phyloP scores from a whole-genome alignment of 2,797 vertebrate genomes.

The Heliangelus exortis region DNA sequence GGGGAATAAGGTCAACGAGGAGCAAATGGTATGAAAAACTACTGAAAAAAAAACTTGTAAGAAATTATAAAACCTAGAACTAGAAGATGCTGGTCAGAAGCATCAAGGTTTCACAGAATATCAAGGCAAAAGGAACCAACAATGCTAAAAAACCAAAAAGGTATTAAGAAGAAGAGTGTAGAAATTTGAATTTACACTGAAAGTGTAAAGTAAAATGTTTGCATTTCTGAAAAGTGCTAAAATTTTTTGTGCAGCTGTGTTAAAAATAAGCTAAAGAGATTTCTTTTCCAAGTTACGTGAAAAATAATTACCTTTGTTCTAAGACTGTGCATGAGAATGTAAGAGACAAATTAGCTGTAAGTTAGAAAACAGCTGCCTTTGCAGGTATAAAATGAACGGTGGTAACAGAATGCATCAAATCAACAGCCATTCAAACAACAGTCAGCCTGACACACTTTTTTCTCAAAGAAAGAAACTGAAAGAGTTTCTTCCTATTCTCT shows the following conservation, averaged over 20 bases:
- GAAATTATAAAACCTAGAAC: background rate
- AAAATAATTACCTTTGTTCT: background rate
- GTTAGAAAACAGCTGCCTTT: background rate
- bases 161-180: background rate
- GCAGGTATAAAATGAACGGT: background rate
- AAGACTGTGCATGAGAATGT: background rate
- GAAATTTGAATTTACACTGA: background rate
- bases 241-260: background rate
- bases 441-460: background rate
- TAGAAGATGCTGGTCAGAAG: background rate
- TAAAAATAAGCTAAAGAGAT: background rate
- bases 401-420: background rate
- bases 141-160: background rate
- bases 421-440: background rate
- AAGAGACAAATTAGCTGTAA: background rate
- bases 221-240: background rate
- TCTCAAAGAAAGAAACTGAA: background rate
- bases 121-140: background rate
- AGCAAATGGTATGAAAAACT: background rate
- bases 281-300: background rate
- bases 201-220: background rate
- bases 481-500: background rate
- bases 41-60: background rate
- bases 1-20: background rate
- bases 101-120: background rate